These are phyloP conservation scores for Lasiurus cinereus DNA, from an alignment of 2,113 vertebrate genomes.

Conservation along the genomic window DNA sequence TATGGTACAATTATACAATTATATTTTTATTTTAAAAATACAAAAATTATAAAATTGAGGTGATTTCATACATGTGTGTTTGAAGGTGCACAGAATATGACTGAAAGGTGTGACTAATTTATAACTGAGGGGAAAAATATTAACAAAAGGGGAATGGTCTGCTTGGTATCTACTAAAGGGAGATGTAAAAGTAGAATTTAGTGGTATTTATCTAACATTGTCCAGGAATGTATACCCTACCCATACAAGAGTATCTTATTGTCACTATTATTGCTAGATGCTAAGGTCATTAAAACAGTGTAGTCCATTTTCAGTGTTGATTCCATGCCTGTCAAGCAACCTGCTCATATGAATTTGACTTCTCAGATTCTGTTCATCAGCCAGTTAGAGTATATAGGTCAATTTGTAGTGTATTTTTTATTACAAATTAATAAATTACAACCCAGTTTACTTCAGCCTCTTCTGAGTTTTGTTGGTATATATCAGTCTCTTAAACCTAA, in stretches of 20 bases:
- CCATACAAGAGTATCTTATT: not conserved
- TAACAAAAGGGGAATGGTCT: not conserved
- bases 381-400: not conserved
- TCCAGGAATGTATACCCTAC: not conserved
- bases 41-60: conserved; percentile 36
- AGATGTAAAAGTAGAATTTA: conserved; percentile 11
- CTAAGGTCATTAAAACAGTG: not conserved
- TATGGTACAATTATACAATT: not conserved
- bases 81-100: conserved; percentile 28
- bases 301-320: not conserved
- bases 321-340: not conserved
- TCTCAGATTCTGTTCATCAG: not conserved
- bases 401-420: not conserved
- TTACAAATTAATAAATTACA: conserved; percentile 22
- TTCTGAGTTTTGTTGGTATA: not conserved
- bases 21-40: conserved; percentile 58
- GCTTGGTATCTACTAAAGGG: not conserved
- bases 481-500: not conserved
- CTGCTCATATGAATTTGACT: conserved; percentile 36
- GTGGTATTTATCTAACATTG: not conserved
- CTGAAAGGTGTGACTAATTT: conserved; percentile 21
- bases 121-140: not conserved
- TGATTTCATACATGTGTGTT: conserved; percentile 19
- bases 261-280: not conserved
- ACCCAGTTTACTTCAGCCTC: not conserved